phyloP scores from a whole-genome alignment of 2,888 invertebrate species.

The Sphaerophoria rueppellii region DNA sequence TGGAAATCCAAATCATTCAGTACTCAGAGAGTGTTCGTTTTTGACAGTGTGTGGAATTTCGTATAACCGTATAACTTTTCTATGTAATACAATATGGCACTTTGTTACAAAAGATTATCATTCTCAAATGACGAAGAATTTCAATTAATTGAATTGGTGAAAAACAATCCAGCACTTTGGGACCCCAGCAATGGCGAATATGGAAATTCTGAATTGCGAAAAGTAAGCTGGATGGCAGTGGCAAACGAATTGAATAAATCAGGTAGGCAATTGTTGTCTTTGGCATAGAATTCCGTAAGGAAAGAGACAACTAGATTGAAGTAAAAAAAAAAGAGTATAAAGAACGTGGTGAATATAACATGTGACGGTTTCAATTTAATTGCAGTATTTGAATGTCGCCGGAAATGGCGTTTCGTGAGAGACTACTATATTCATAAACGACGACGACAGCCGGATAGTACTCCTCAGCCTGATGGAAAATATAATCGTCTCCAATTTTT shows the following conservation, averaged over 20 bases:
- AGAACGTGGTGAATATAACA: neutral
- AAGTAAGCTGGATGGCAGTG: slow-evolving; percentile 59
- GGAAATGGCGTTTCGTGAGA: slow-evolving; percentile 71
- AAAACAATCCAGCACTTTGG: slow-evolving; percentile 68
- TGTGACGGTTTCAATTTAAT: neutral
- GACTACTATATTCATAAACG: slow-evolving; percentile 71
- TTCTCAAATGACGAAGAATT: slow-evolving; percentile 71
- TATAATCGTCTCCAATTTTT: slow-evolving; percentile 67
- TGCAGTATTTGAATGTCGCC: slow-evolving; percentile 66
- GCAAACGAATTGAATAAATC: slow-evolving; percentile 58
- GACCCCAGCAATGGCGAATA: slow-evolving; percentile 63
- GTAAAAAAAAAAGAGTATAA: neutral
- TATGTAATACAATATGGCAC: slow-evolving; percentile 24
- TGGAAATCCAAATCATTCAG: slow-evolving; percentile 65
- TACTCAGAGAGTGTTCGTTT: slow-evolving; percentile 29
- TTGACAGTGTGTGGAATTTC: slow-evolving; percentile 2
- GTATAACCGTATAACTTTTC: neutral
- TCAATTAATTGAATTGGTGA: slow-evolving; percentile 57
- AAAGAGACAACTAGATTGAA: slow-evolving; percentile 1
- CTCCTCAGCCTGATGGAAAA: slow-evolving; percentile 64
- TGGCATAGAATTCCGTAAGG: slow-evolving; percentile 50
- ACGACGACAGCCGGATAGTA: slow-evolving; percentile 44
- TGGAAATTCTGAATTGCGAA: slow-evolving; percentile 60
- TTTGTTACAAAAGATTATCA: slow-evolving; percentile 65
- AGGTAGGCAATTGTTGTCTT: slow-evolving; percentile 32